These are phyloP conservation scores for Epinotia bilunana DNA, from an alignment of 2,888 invertebrate genomes.

Conservation along the genomic window DNA sequence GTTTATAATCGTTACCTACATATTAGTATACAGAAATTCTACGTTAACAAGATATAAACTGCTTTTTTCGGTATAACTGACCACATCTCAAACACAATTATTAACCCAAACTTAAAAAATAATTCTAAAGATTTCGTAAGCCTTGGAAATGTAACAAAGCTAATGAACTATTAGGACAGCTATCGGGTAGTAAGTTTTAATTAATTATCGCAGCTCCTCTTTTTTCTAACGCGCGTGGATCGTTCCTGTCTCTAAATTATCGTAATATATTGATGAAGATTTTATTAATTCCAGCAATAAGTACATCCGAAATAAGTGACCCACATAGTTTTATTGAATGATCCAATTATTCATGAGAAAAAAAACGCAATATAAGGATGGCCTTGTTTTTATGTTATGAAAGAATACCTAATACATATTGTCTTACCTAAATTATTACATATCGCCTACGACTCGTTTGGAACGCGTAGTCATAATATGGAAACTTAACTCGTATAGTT, in stretches of 20 bases:
- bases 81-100: too few relatives aligned
- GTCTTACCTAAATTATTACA: background rate
- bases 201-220: background rate
- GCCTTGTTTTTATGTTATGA: background rate
- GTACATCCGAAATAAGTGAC: slow-evolving; percentile 34
- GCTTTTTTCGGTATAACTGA: too few relatives aligned
- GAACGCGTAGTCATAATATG: background rate
- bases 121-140: too few relatives aligned
- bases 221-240: background rate
- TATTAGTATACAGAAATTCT: too few relatives aligned
- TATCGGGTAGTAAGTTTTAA: background rate
- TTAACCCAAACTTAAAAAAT: too few relatives aligned
- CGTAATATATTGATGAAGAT: slow-evolving; percentile 27
- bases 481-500: background rate
- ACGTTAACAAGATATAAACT: too few relatives aligned
- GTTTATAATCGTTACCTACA: too few relatives aligned
- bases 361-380: background rate
- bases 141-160: too few relatives aligned
- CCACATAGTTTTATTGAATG: slow-evolving; percentile 28
- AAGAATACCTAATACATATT: background rate
- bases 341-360: slow-evolving; percentile 3
- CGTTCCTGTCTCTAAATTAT: slow-evolving; percentile 14
- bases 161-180: background rate
- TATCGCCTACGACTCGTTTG: background rate
- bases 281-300: slow-evolving; percentile 31